A percentile compares a stretch with the other conserved stretches of the same genome.
Conservation (phyloP, 2,888 invertebrate genomes). For the Orchestes rusci region DNA sequence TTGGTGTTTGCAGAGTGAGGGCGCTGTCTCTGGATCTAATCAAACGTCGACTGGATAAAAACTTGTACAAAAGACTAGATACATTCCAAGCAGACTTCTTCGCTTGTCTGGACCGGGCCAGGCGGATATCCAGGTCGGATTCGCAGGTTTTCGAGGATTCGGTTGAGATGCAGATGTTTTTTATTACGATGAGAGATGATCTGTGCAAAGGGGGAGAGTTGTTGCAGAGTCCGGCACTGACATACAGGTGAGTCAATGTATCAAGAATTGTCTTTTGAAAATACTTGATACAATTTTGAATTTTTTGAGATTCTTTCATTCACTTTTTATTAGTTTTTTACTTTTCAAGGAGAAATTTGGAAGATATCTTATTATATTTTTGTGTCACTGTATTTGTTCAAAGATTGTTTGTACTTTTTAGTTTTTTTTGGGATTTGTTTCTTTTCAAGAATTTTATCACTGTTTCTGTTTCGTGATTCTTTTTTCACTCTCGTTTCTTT, state of each 20-base stretch:
- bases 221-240: constrained; percentile 80
- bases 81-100: constrained; percentile 96
- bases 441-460: no score
- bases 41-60: constrained; percentile 85
- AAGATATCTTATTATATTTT: no score
- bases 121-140: constrained; percentile 82
- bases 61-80: constrained; percentile 87
- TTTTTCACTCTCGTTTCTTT: no score
- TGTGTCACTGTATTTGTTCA: no score
- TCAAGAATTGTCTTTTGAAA: constrained; percentile 49
- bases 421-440: no score
- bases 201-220: constrained; percentile 70
- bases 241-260: constrained; percentile 62
- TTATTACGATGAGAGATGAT: constrained; percentile 68
- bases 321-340: not conserved
- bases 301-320: not conserved
- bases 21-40: constrained; percentile 88
- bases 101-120: constrained; percentile 82
- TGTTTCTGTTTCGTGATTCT: no score
- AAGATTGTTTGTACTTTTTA: no score
- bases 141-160: constrained; percentile 96
- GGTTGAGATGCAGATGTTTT: constrained; percentile 85
- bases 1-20: constrained; percentile 51
- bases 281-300: not conserved
- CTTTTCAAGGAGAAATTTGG: not conserved